A percentile compares a stretch with the other conserved stretches of the same genome.
These are phyloP conservation scores for Drosophila mimetica DNA, from an alignment of 2,888 invertebrate genomes.

Conservation along the genomic window DNA sequence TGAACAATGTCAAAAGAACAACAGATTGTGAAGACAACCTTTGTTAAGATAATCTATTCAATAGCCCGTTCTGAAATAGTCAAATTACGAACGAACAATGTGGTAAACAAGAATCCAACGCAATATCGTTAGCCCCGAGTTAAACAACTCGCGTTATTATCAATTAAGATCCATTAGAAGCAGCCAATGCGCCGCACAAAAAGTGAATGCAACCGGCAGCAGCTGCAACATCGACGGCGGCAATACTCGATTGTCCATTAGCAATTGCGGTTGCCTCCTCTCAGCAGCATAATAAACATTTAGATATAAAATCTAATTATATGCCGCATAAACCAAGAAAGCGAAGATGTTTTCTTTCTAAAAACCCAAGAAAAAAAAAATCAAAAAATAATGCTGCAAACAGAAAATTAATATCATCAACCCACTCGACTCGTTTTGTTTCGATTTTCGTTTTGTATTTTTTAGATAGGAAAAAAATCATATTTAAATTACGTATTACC, in stretches of 20 bases:
- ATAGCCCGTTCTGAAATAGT: neutral
- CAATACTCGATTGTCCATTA: slow-evolving; percentile 44
- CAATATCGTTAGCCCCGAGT: slow-evolving; percentile 18
- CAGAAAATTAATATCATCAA: slow-evolving; percentile 47
- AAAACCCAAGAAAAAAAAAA: slow-evolving; percentile 37
- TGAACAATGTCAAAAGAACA: neutral
- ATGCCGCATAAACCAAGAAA: slow-evolving; percentile 35
- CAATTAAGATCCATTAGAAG: slow-evolving; percentile 41
- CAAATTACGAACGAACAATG: slow-evolving; percentile 17
- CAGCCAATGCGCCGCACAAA: slow-evolving; percentile 18
- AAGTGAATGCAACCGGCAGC: slow-evolving; percentile 63
- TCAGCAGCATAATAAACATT: slow-evolving; percentile 48
- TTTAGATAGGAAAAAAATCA: slow-evolving; percentile 63
- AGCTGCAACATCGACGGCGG: slow-evolving; percentile 26
- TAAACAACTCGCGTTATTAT: slow-evolving; percentile 27
- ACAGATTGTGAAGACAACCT: neutral
- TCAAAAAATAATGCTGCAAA: slow-evolving; percentile 2
- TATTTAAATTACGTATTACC: slow-evolving; percentile 76
- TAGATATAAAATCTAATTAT: slow-evolving; percentile 65
- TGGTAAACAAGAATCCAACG: slow-evolving; percentile 19
- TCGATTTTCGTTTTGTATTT: slow-evolving; percentile 45
- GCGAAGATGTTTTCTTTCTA: slow-evolving; percentile 65
- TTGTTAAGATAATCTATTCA: neutral
- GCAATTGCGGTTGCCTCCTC: slow-evolving; percentile 50
- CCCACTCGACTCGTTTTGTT: slow-evolving; percentile 47